Conservation (phyloP, 2,113 vertebrate species). For the Toxotes chatareus region DNA sequence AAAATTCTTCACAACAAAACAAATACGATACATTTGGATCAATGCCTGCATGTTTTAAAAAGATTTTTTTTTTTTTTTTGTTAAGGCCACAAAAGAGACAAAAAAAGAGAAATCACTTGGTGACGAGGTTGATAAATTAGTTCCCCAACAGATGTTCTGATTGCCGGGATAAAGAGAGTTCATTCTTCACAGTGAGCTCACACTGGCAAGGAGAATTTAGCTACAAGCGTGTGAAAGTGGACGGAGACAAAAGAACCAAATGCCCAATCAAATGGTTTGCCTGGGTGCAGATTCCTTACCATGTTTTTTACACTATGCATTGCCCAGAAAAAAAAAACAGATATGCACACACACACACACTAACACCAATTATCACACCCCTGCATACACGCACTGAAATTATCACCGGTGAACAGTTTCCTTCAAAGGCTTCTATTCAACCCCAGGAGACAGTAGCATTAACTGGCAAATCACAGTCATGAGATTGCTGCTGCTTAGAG, state of each 20-base stretch:
- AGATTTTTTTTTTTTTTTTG: background rate
- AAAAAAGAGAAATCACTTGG: background rate
- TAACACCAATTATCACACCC: background rate
- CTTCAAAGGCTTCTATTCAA: constrained; percentile 58
- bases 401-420: constrained; percentile 12
- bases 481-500: constrained; percentile 43
- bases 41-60: background rate
- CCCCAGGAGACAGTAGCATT: constrained; percentile 36
- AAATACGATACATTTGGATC: constrained; percentile 12
- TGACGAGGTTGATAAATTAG: background rate
- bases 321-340: background rate
- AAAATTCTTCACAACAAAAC: constrained; percentile 18
- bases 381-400: constrained; percentile 27
- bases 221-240: constrained; percentile 37
- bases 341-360: background rate
- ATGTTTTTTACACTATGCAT: constrained; percentile 10
- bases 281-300: constrained; percentile 17
- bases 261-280: constrained; percentile 13
- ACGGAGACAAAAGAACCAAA: constrained; percentile 45
- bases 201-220: constrained; percentile 42
- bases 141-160: constrained; percentile 18
- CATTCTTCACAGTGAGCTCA: constrained; percentile 26
- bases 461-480: constrained; percentile 59
- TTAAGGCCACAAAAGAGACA: background rate
- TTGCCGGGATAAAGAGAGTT: constrained; percentile 15